A percentile compares a stretch with the other conserved stretches of the same genome.
Evolutionary conservation across 2,113 vertebrate species (phyloP).

Genomic region (Coturnix japonica): DNA sequence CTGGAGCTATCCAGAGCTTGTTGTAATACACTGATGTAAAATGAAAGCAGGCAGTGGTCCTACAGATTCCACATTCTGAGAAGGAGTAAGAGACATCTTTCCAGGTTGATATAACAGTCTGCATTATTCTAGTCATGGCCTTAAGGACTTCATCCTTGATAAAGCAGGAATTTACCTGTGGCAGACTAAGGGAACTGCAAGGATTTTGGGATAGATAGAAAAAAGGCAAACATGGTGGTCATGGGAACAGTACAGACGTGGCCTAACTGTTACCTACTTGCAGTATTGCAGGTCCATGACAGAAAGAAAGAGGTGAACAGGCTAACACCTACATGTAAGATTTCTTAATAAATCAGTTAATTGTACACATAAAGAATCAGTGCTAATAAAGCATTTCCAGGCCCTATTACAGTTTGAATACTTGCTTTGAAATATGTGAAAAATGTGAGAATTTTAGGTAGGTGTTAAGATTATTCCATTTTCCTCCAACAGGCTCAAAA

Average conservation of each 20-base stretch:
- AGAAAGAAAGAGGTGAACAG: background rate
- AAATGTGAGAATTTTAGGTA: background rate
- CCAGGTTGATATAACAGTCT: background rate
- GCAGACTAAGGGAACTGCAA: background rate
- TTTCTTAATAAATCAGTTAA: fast-evolving
- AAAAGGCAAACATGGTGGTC: background rate
- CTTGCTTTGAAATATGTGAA: background rate
- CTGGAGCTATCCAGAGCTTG: too few relatives aligned
- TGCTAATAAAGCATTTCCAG: background rate
- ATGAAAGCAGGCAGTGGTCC: background rate
- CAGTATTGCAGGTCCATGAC: background rate
- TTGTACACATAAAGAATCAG: background rate
- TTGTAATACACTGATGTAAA: background rate
- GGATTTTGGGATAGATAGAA: background rate
- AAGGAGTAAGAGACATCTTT: background rate
- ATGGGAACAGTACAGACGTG: fast-evolving
- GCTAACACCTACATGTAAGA: background rate
- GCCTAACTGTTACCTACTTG: background rate
- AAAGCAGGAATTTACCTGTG: background rate
- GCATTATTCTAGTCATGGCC: fast-evolving
- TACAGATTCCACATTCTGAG: background rate
- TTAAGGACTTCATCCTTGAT: background rate
- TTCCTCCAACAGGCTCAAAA: background rate
- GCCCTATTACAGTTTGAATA: background rate
- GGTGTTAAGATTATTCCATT: background rate